Evolutionary conservation across 2,888 invertebrate species (phyloP).

Genomic region (Melinopterus prodromus): DNA sequence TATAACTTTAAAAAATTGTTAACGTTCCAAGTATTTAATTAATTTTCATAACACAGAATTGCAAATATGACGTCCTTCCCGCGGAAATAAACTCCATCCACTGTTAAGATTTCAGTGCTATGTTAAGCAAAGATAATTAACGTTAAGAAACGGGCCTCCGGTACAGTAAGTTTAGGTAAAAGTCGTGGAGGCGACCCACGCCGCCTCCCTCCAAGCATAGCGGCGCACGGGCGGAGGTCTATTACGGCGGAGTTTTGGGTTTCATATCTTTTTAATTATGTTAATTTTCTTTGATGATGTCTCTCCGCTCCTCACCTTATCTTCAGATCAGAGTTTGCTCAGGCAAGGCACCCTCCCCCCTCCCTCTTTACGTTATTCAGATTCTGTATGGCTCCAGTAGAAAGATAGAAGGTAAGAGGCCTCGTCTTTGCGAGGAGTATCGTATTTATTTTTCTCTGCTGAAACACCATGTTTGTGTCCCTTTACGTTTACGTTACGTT

Average conservation of each 20-base stretch:
- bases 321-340: slow-evolving; percentile 46
- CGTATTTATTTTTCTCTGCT: background rate
- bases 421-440: background rate
- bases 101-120: background rate
- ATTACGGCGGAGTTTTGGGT: slow-evolving; percentile 29
- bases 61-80: background rate
- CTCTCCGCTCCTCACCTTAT: slow-evolving; percentile 42
- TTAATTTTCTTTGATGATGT: slow-evolving; percentile 48
- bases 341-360: slow-evolving; percentile 31
- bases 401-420: background rate
- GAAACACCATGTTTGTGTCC: background rate
- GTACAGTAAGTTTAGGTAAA: background rate
- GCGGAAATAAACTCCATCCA: background rate
- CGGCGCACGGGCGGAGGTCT: background rate
- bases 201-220: background rate
- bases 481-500: too few relatives aligned
- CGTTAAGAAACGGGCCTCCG: background rate
- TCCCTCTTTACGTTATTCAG: slow-evolving; percentile 18
- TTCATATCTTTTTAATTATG: slow-evolving; percentile 50
- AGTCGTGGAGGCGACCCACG: background rate
- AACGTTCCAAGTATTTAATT: too few relatives aligned
- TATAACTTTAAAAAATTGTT: too few relatives aligned
- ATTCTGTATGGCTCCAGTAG: background rate
- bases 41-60: too few relatives aligned
- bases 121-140: background rate